Conservation (phyloP, 2,113 vertebrate species). For the Lampris incognitus region DNA sequence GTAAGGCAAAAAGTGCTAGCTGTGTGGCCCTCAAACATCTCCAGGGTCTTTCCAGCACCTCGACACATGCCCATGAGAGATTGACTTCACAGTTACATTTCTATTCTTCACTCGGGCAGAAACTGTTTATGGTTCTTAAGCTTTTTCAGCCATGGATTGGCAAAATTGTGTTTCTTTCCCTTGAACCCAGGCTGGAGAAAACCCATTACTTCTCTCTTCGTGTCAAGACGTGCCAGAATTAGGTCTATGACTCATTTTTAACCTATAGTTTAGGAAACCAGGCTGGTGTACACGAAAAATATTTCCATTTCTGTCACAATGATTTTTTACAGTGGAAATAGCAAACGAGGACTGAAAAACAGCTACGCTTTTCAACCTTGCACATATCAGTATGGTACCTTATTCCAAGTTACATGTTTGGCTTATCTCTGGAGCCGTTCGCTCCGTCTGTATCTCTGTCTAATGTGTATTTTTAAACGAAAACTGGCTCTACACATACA, state of each 20-base stretch:
- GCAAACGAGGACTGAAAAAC: slow-evolving; percentile 47
- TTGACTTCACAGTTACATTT: slow-evolving; percentile 78
- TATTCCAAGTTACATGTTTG: slow-evolving; percentile 18
- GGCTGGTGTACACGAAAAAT: slow-evolving; percentile 62
- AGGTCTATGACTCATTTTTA: slow-evolving; percentile 39
- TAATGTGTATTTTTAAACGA: slow-evolving; percentile 35
- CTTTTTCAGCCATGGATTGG: slow-evolving; percentile 48
- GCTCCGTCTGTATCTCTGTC: slow-evolving; percentile 24
- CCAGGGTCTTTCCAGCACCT: slow-evolving; percentile 79
- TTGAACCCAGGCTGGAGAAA: slow-evolving; percentile 48
- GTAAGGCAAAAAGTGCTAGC: slow-evolving; percentile 74
- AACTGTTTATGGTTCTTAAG: slow-evolving; percentile 53
- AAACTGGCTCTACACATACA: slow-evolving; percentile 11
- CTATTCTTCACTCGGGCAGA: slow-evolving; percentile 76
- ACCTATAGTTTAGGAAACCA: slow-evolving; percentile 57
- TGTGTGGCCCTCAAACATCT: slow-evolving; percentile 81
- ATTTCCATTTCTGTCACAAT: slow-evolving; percentile 53
- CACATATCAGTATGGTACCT: slow-evolving; percentile 56
- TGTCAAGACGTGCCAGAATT: slow-evolving; percentile 48
- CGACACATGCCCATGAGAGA: slow-evolving; percentile 81
- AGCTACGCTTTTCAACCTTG: slow-evolving; percentile 55
- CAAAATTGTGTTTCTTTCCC: slow-evolving; percentile 27
- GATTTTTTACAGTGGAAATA: slow-evolving; percentile 55
- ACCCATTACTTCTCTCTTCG: slow-evolving; percentile 55
- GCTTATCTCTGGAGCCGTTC: slow-evolving; percentile 39